Conservation (phyloP, 2,888 invertebrate genomes). For the Spicauda simplicius region DNA sequence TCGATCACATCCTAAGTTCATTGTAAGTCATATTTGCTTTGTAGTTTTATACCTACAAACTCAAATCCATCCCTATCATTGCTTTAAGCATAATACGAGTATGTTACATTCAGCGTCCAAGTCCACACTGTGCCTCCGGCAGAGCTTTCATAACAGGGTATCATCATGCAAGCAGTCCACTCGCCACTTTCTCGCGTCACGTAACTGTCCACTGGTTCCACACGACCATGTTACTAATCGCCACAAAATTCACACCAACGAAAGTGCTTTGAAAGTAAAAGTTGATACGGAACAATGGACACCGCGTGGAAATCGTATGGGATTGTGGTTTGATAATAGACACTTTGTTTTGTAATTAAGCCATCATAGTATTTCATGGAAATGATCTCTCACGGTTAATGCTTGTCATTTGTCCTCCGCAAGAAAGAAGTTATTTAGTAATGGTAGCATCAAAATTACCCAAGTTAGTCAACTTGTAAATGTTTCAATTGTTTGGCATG, state of each 20-base stretch:
- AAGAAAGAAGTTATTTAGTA: background rate
- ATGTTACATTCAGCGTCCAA: background rate
- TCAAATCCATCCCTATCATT: no score
- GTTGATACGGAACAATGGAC: slow-evolving; percentile 35
- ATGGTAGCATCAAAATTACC: background rate
- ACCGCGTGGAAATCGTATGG: slow-evolving; percentile 25
- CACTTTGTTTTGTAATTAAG: slow-evolving; percentile 26
- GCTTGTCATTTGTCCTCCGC: background rate
- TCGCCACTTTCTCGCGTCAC: slow-evolving; percentile 35
- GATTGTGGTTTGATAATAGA: slow-evolving; percentile 26
- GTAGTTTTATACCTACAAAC: no score
- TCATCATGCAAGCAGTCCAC: slow-evolving; percentile 42
- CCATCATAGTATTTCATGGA: slow-evolving; percentile 15
- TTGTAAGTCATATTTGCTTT: no score
- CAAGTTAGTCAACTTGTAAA: background rate
- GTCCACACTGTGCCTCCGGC: background rate
- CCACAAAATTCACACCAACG: slow-evolving; percentile 37
- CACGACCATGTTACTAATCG: slow-evolving; percentile 31
- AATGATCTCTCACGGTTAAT: slow-evolving; percentile 14
- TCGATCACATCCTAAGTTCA: no score
- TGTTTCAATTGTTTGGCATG: background rate
- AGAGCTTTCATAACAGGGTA: slow-evolving; percentile 36
- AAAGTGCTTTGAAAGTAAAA: slow-evolving; percentile 36
- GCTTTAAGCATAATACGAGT: no score
- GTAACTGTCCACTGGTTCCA: slow-evolving; percentile 29